Evolutionary conservation across 2,888 invertebrate species (phyloP).

Genomic region (Stenodema calcarata): DNA sequence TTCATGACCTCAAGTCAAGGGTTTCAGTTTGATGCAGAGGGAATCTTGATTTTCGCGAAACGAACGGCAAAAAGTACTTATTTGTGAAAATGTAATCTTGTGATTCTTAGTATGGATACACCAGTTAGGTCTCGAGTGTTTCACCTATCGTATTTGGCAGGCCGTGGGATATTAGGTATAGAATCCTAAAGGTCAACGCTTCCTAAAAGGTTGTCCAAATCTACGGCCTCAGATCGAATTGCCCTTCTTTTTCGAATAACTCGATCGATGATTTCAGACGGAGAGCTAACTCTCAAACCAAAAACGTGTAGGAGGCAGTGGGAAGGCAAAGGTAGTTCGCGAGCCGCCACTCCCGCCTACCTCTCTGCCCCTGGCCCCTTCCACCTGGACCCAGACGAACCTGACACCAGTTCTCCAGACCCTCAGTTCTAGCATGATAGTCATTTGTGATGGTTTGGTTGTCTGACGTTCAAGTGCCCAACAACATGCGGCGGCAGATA

Average conservation of each 20-base stretch:
- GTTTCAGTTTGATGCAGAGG: too few species aligned
- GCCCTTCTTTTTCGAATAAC: not conserved
- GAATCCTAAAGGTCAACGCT: not conserved
- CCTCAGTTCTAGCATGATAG: constrained; percentile 44
- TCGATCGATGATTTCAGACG: not conserved
- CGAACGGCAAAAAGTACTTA: too few species aligned
- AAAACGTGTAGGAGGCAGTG: not conserved
- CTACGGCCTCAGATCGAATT: not conserved
- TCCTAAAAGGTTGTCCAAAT: not conserved
- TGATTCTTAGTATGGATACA: too few species aligned
- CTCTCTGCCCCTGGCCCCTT: constrained; percentile 5
- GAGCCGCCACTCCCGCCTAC: not conserved
- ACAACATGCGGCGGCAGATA: constrained; percentile 46
- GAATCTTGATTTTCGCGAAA: too few species aligned
- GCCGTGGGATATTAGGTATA: too few species aligned
- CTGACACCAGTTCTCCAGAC: constrained; percentile 15
- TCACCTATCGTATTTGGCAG: too few species aligned
- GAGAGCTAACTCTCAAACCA: not conserved
- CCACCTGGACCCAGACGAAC: not conserved
- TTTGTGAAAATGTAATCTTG: too few species aligned
- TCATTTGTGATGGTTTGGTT: constrained; percentile 47
- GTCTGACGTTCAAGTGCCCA: constrained; percentile 44
- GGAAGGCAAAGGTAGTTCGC: not conserved
- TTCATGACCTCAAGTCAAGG: too few species aligned
- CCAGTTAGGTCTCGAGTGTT: too few species aligned